These are phyloP conservation scores for Sarcophaga subvicina DNA, from an alignment of 2,888 invertebrate genomes.

Conservation along the genomic window DNA sequence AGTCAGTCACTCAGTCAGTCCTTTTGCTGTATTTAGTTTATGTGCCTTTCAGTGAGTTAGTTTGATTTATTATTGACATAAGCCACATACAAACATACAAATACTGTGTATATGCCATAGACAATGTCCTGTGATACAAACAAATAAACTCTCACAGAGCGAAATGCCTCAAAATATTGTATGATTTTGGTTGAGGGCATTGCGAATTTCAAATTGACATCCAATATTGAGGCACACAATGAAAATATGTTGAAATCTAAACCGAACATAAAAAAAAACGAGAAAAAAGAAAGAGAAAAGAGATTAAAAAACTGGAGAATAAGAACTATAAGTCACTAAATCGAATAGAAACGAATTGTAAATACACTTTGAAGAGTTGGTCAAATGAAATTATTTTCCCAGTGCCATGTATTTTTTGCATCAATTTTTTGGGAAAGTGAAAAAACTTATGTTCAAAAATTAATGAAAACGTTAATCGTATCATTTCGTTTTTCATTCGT, in stretches of 20 bases:
- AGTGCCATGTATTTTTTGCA: too few species aligned
- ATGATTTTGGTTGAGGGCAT: conserved; percentile 19
- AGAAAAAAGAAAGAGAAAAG: conserved; percentile 1
- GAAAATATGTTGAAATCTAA: conserved; percentile 36
- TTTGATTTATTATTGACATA: conserved; percentile 71
- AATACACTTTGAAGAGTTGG: not conserved
- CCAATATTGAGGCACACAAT: conserved; percentile 45
- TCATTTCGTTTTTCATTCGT: too few species aligned
- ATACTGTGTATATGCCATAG: not conserved
- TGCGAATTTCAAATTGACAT: conserved; percentile 62
- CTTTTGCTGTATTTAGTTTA: conserved; percentile 36
- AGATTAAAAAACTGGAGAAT: not conserved
- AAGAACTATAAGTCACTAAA: not conserved
- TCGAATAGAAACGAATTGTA: not conserved
- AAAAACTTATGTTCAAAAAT: too few species aligned
- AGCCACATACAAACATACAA: conserved; percentile 50
- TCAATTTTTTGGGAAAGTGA: too few species aligned
- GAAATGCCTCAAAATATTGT: conserved; percentile 2
- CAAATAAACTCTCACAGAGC: conserved; percentile 38
- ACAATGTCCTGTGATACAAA: conserved; percentile 5
- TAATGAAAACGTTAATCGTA: too few species aligned
- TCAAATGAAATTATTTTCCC: too few species aligned
- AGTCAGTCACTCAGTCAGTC: not conserved
- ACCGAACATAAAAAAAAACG: conserved; percentile 8
- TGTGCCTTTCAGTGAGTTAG: conserved; percentile 63